Evolutionary conservation across 1,140 invertebrate species (phyloP).

Genomic region (Cydia splendana): DNA sequence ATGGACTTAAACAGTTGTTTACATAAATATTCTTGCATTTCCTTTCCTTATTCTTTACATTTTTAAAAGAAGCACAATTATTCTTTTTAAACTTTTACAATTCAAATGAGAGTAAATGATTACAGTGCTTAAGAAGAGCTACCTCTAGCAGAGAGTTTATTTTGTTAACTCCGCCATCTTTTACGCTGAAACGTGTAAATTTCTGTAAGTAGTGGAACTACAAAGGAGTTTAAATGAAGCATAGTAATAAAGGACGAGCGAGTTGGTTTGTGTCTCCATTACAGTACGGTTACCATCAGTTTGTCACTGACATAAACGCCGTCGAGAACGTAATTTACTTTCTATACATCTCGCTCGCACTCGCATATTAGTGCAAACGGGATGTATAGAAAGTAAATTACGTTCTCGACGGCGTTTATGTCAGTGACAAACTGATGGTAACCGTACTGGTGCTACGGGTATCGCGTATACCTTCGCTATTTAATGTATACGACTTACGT

Average conservation of each 20-base stretch:
- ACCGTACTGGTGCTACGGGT: not conserved
- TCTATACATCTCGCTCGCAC: too few relatives aligned
- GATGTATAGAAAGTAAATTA: too few relatives aligned
- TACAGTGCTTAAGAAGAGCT: not conserved
- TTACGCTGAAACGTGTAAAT: not conserved
- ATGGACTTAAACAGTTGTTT: not conserved
- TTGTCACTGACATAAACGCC: too few relatives aligned
- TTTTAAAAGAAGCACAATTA: not conserved
- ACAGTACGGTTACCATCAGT: too few relatives aligned
- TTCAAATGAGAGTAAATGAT: constrained; percentile 18
- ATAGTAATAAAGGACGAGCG: not conserved
- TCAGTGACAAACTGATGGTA: too few relatives aligned
- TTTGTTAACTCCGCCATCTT: constrained; percentile 4
- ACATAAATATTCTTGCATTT: not conserved
- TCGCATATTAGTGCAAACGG: too few relatives aligned
- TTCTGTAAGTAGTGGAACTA: constrained; percentile 11
- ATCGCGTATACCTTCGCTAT: not conserved
- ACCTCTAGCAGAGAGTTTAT: not conserved
- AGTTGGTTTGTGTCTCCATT: not conserved
- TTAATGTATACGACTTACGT: not conserved
- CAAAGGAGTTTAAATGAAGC: constrained; percentile 5
- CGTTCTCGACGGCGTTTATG: too few relatives aligned
- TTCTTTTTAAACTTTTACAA: not conserved
- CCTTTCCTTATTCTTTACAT: not conserved
- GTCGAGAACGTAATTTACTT: too few relatives aligned